Evolutionary conservation across 2,888 invertebrate genomes (phyloP).

Genomic region (Dryobota labecula): DNA sequence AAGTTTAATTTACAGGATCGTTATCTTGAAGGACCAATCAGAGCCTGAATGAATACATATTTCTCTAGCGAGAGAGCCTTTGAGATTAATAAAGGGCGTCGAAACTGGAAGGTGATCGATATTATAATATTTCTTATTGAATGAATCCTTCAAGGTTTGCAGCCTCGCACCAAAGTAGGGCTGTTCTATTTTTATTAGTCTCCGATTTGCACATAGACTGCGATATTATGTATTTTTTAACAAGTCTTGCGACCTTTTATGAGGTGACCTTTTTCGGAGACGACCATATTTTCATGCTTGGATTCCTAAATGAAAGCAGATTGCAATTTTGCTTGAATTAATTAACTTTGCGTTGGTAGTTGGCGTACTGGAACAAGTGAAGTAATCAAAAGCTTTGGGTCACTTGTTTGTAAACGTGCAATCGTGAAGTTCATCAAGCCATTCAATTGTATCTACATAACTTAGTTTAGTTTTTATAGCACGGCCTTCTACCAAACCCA

Average conservation of each 20-base stretch:
- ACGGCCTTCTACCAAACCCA: slow-evolving; percentile 23
- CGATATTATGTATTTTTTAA: slow-evolving; percentile 42
- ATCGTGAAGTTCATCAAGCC: background rate
- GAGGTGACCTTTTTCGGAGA: slow-evolving; percentile 50
- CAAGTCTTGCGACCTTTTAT: slow-evolving; percentile 46
- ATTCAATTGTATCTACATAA: background rate
- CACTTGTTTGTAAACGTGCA: background rate
- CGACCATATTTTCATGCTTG: slow-evolving; percentile 35
- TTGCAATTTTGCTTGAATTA: slow-evolving; percentile 22
- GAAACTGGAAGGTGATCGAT: slow-evolving; percentile 41
- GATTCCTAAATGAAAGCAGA: slow-evolving; percentile 31
- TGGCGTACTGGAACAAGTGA: background rate
- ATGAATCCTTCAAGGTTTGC: slow-evolving; percentile 26
- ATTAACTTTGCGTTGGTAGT: background rate
- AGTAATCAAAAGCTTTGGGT: background rate
- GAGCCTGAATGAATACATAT: slow-evolving; percentile 31
- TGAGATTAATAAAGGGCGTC: slow-evolving; percentile 23
- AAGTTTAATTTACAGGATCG: slow-evolving; percentile 27
- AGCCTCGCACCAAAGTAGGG: slow-evolving; percentile 8
- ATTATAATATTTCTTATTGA: slow-evolving; percentile 35
- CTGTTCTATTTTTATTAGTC: slow-evolving; percentile 39
- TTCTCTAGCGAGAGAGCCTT: slow-evolving; percentile 11
- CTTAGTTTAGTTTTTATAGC: slow-evolving; percentile 7
- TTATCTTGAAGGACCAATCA: slow-evolving; percentile 24
- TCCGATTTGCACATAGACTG: slow-evolving; percentile 30